Percentiles rank a stretch among this genome's conserved stretches.
phyloP scores from a whole-genome alignment of 2,113 vertebrate genomes.

The Tragulus kanchil region DNA sequence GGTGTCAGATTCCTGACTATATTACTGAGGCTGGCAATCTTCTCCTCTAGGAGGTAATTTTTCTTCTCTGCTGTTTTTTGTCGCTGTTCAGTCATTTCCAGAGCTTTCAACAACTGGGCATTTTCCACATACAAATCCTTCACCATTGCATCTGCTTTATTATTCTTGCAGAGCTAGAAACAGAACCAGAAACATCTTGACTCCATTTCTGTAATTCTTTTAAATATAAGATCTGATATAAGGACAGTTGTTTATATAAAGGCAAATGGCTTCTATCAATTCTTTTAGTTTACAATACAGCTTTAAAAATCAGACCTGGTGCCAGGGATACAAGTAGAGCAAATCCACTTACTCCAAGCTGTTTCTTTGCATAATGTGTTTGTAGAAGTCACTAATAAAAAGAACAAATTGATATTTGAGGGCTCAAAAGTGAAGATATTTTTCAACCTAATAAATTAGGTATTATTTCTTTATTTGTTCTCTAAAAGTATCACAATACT shows the following conservation, averaged over 20 bases:
- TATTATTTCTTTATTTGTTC: background rate
- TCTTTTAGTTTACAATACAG: slow-evolving; percentile 24
- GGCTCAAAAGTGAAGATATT: background rate
- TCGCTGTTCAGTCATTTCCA: slow-evolving; percentile 93
- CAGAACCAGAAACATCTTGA: slow-evolving; percentile 79
- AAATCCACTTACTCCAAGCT: slow-evolving; percentile 38
- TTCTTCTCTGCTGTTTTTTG: slow-evolving; percentile 94
- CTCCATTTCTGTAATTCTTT: slow-evolving; percentile 55
- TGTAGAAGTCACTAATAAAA: slow-evolving; percentile 36
- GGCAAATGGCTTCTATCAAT: slow-evolving; percentile 32
- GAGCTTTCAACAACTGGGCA: slow-evolving; percentile 92
- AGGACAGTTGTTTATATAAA: slow-evolving; percentile 20
- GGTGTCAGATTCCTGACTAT: slow-evolving; percentile 94
- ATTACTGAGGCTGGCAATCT: slow-evolving; percentile 95
- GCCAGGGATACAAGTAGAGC: background rate
- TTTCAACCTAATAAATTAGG: background rate
- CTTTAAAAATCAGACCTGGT: background rate
- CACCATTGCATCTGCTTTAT: slow-evolving; percentile 92
- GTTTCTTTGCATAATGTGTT: slow-evolving; percentile 28
- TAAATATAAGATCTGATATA: slow-evolving; percentile 12
- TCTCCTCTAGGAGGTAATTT: slow-evolving; percentile 96
- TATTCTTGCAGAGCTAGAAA: slow-evolving; percentile 93
- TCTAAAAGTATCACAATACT: slow-evolving; percentile 43
- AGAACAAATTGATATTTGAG: slow-evolving; percentile 3
- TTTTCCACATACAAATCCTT: slow-evolving; percentile 97